Evolutionary conservation across 2,797 vertebrate genomes (phyloP), one percentile per base, ranked within the genome.

Genomic region (Pantherophis alleghaniensis): DNA sequence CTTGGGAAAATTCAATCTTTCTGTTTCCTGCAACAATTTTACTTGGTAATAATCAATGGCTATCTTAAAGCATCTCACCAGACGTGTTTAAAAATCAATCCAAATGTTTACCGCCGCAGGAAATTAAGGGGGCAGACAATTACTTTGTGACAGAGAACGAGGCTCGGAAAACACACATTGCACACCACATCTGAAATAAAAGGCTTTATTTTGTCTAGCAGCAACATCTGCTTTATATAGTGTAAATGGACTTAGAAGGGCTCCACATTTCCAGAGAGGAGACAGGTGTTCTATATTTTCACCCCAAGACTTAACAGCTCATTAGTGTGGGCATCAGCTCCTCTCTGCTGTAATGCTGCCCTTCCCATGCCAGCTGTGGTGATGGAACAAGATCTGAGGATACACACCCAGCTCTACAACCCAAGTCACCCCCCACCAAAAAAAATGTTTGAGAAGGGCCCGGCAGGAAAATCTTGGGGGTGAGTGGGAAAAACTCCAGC

Each of bases 41-140:
- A 79, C 66, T 74, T 42, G 69, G 87, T 86, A 93, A 93, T 93
- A 93, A 93, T 93, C 93, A 93, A 93, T 93, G 93, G 90, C 57
- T 93, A 93, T 91, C 69, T 93, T 89, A 89, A 93, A 93, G 93
- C 90, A 91, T 91, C 87, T 86, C 93, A 91, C 90, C 69, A 74
- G 90, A 91, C 90, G 87, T 86, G 93, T 93, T 83, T 93, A 93
- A 88, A 91, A 93, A 93, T 93, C 90, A 93, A 93, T 93, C 90
- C 90, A 89, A 91, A 93, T 91, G 90, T 89, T 89, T 91, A 93
- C 86, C 59, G 90, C 93, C 32, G 47, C 90, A 91, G 93, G 93
- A 93, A 93, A 93, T 93, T 93, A 93, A 93, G 74, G 87, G 87
- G 86, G 59, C 90, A 91, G 90, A 89, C 90, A 93, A 93, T 93